Base-by-base conservation (phyloP, 2,797 vertebrate genomes). In the Pseudochromis fuscus region DNA sequence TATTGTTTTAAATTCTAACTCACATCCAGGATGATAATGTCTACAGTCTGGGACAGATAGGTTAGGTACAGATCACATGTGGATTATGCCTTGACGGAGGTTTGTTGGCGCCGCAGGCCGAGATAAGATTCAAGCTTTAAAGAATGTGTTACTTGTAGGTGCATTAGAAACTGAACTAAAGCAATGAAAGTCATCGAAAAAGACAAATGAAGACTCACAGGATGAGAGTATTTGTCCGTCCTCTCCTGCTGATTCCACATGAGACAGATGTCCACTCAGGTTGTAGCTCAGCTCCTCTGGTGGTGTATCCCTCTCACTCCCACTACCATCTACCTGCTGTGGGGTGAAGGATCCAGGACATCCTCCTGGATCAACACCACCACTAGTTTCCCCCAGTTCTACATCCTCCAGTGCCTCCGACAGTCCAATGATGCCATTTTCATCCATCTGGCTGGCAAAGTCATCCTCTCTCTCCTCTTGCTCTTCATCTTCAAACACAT, bases 341-440 rank as follows among this genome's bases (percentile, higher is more conserved):
- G 30, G 78, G 40, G 31, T 70, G 5, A 44, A 33, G 21, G 62
- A 9, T 15, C 73, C 53, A 19, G 64, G 37, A 13, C 0, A 16
- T 8, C 46, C n/a, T 1, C 35, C 11, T 51, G 60, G 31, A 51
- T 53, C 66, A 28, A 25, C 38, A 58, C 66, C 59, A 16, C 28
- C 21, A 49, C 2, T 10, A 33, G 19, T 40, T 65, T 19, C 69
- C 2, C 9, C 52, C 18, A 89, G 40, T 42, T 84, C 52, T 52
- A 79, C 27, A 5, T 65, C 78, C 27, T 61, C 72, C 48, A 91
- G 46, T 1, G 59, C 74, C 30, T 86, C 91, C 0, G 76, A 65
- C 61, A 95, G 81, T 15, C 94, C 92, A 3, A 95, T 94, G 70
- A 95, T 90, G 42, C 95, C 94, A 2, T 94, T 90, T 61, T 92